A percentile compares a stretch with the other conserved stretches of the same genome.
Evolutionary conservation across 2,113 vertebrate genomes (phyloP).

Genomic region (Passer montanus): DNA sequence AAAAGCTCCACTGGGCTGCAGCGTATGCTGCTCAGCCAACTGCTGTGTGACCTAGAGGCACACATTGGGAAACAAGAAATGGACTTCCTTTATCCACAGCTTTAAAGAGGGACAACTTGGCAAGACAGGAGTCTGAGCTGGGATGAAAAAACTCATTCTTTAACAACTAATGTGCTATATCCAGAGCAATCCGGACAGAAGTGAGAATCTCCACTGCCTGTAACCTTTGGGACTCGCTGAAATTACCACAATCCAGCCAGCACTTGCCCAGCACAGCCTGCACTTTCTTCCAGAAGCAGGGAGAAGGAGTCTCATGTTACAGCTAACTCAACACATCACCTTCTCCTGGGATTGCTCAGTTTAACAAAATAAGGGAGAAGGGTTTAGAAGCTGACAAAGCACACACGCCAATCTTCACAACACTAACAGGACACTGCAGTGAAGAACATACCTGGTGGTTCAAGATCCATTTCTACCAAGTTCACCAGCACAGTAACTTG

Average conservation of each 20-base stretch:
- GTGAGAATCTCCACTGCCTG: background rate
- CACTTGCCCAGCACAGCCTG: background rate
- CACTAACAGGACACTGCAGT: background rate
- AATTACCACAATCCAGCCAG: background rate
- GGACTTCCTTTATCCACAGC: background rate
- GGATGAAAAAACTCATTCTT: background rate
- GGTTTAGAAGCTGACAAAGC: background rate
- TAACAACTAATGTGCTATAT: background rate
- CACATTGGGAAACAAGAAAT: background rate
- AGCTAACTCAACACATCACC: background rate
- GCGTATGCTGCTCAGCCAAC: background rate
- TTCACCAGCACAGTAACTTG: background rate
- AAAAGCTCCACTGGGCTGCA: background rate
- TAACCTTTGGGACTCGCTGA: rapidly evolving
- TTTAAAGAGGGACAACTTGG: background rate
- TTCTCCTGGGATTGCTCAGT: background rate
- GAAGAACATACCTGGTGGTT: background rate
- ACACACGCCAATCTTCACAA: background rate
- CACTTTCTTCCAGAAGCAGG: background rate
- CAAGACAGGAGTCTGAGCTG: background rate
- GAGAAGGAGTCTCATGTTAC: background rate
- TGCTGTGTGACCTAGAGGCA: background rate
- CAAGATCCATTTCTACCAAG: background rate
- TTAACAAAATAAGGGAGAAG: background rate
- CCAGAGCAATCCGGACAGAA: background rate